Percentiles rank a stretch among this genome's conserved stretches.
phyloP scores from a whole-genome alignment of 2,888 invertebrate genomes.

The Alcis repandata region DNA sequence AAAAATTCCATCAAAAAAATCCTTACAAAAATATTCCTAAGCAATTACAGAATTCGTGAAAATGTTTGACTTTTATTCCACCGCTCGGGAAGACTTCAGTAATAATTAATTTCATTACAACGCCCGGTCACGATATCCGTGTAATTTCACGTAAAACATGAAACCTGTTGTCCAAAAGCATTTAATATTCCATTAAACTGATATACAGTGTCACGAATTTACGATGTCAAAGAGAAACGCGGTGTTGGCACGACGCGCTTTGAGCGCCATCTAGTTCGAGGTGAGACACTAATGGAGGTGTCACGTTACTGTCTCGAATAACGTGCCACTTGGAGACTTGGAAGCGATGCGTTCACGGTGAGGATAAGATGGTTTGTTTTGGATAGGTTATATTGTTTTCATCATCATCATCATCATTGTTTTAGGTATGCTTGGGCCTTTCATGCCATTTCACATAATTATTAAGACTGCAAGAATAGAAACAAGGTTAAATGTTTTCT shows the following conservation, averaged over 20 bases:
- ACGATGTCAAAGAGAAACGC: slow-evolving; percentile 12
- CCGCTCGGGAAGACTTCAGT: slow-evolving; percentile 17
- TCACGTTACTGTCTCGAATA: slow-evolving; percentile 65
- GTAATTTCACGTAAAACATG: slow-evolving; percentile 35
- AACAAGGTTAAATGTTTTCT: too few species aligned
- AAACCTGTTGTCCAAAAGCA: slow-evolving; percentile 41
- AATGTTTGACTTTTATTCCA: slow-evolving; percentile 13
- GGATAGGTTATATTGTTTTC: too few species aligned
- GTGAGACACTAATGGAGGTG: slow-evolving; percentile 68
- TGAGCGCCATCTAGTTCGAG: slow-evolving; percentile 63
- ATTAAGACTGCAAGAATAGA: too few species aligned
- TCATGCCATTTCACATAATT: too few species aligned
- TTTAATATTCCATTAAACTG: slow-evolving; percentile 39
- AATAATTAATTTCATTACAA: slow-evolving; percentile 33
- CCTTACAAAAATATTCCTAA: not conserved
- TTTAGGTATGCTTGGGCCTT: too few species aligned
- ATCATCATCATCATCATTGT: too few species aligned
- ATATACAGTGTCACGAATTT: slow-evolving; percentile 33
- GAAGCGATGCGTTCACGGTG: slow-evolving; percentile 30
- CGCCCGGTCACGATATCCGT: slow-evolving; percentile 31
- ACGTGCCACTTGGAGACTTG: slow-evolving; percentile 49
- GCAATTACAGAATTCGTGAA: slow-evolving; percentile 11
- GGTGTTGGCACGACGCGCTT: slow-evolving; percentile 48
- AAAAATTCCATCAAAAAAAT: not conserved
- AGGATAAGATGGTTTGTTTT: not conserved